phyloP scores from a whole-genome alignment of 2,888 invertebrate genomes.

The Epirrhoe tristata region DNA sequence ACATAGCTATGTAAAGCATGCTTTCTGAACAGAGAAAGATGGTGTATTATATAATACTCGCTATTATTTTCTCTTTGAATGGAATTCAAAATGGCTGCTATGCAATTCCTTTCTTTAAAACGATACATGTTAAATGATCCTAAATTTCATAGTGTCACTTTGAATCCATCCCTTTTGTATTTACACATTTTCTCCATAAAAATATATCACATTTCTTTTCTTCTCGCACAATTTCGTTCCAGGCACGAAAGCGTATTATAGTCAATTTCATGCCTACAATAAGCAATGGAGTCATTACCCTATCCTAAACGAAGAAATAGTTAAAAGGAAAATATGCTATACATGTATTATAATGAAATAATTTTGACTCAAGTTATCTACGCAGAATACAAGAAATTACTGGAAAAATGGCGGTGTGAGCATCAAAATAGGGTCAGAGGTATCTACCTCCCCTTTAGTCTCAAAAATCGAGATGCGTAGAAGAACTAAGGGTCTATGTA shows the following conservation, averaged over 20 bases:
- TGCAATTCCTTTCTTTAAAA: too few species aligned
- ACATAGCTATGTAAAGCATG: too few species aligned
- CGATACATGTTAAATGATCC: too few species aligned
- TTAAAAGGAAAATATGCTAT: constrained; percentile 8
- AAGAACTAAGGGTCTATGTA: neutral
- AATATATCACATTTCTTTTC: neutral
- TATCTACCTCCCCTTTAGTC: constrained; percentile 1
- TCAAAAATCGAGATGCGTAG: neutral
- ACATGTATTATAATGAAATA: constrained; percentile 7
- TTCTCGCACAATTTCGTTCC: constrained; percentile 15
- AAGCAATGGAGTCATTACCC: constrained; percentile 6
- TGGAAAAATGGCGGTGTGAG: neutral
- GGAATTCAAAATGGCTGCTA: too few species aligned
- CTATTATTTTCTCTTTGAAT: too few species aligned
- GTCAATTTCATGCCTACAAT: constrained; percentile 7
- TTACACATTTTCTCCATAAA: neutral
- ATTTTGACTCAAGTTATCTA: constrained; percentile 13
- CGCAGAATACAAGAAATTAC: constrained; percentile 16
- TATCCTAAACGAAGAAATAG: constrained; percentile 11
- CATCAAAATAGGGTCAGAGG: constrained; percentile 4
- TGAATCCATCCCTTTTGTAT: too few species aligned
- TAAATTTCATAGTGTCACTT: too few species aligned
- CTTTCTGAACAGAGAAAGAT: too few species aligned
- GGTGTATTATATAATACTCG: too few species aligned
- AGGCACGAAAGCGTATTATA: constrained; percentile 18